Percentiles rank a stretch among this genome's conserved stretches.
phyloP scores from a whole-genome alignment of 2,888 invertebrate genomes.

The Brachyopa scutellaris region DNA sequence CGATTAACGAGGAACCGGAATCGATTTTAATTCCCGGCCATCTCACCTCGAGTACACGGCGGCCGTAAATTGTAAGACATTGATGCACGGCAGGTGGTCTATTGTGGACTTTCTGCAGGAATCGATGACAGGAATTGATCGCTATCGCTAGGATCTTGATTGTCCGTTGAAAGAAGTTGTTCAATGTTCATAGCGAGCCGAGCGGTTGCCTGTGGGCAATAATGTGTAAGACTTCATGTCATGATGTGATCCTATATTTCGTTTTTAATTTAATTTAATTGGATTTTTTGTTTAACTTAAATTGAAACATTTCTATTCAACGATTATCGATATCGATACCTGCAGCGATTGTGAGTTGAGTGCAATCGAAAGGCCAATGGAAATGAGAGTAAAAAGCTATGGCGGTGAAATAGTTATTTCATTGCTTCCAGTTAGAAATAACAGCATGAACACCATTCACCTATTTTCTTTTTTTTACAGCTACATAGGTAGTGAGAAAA shows the following conservation, averaged over 20 bases:
- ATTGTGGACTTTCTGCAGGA: conserved; percentile 36
- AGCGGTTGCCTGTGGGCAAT: conserved; percentile 1
- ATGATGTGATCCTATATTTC: conserved; percentile 3
- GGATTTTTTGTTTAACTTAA: conserved; percentile 27
- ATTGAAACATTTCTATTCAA: conserved; percentile 59
- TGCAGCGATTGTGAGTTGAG: conserved; percentile 20
- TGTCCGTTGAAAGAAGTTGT: conserved; percentile 49
- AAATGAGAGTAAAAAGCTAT: too few relatives aligned
- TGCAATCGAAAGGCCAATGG: background rate
- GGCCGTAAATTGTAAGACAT: conserved; percentile 30
- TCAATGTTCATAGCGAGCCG: background rate
- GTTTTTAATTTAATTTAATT: conserved; percentile 21
- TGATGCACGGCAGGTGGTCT: conserved; percentile 64
- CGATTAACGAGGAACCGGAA: conserved; percentile 50
- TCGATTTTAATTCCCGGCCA: conserved; percentile 28
- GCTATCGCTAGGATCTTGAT: conserved; percentile 62
- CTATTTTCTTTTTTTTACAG: too few relatives aligned
- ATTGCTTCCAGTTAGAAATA: too few relatives aligned
- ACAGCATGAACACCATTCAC: too few relatives aligned
- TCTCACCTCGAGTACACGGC: conserved; percentile 1
- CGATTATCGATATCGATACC: conserved; percentile 12
- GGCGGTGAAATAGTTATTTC: too few relatives aligned
- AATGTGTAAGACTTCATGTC: conserved; percentile 38
- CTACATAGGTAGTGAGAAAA: too few relatives aligned
- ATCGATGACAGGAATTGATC: conserved; percentile 69